These are phyloP conservation scores for Bradypodion ventrale DNA, from an alignment of 2,797 vertebrate genomes.

Conservation along the genomic window DNA sequence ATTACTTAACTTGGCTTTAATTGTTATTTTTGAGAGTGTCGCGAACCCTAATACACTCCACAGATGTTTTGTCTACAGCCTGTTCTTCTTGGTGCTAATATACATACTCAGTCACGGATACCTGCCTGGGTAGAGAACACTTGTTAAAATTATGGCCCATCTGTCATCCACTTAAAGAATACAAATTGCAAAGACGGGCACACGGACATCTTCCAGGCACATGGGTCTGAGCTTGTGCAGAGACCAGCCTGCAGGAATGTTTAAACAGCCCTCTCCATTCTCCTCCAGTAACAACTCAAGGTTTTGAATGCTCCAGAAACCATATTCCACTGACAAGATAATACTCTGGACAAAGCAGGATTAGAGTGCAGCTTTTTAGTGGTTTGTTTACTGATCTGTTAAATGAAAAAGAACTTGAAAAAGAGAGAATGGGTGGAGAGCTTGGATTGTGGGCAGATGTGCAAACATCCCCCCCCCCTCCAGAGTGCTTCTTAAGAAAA, in stretches of 20 bases:
- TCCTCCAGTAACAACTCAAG: background rate
- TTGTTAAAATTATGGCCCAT: background rate
- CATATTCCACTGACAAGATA: background rate
- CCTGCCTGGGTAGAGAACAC: background rate
- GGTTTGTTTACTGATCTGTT: background rate
- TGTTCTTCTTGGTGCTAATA: background rate
- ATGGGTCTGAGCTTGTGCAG: background rate
- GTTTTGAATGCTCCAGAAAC: background rate
- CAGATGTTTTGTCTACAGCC: background rate
- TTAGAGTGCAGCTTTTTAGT: background rate
- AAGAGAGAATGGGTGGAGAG: background rate
- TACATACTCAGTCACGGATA: background rate
- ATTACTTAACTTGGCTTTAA: background rate
- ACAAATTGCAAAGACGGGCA: background rate
- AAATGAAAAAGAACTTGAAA: background rate
- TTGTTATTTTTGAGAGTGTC: background rate
- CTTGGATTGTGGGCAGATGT: background rate
- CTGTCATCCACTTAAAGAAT: background rate
- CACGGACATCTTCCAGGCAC: background rate
- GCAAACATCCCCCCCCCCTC: background rate
- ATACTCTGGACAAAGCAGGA: background rate
- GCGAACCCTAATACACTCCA: background rate
- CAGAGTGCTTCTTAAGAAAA: background rate
- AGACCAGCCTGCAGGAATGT: background rate
- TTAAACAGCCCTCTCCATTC: background rate